Percentiles rank a stretch among this genome's conserved stretches.
Evolutionary conservation across 2,797 vertebrate genomes (phyloP).

Genomic region (Odontamblyopus rebecca): DNA sequence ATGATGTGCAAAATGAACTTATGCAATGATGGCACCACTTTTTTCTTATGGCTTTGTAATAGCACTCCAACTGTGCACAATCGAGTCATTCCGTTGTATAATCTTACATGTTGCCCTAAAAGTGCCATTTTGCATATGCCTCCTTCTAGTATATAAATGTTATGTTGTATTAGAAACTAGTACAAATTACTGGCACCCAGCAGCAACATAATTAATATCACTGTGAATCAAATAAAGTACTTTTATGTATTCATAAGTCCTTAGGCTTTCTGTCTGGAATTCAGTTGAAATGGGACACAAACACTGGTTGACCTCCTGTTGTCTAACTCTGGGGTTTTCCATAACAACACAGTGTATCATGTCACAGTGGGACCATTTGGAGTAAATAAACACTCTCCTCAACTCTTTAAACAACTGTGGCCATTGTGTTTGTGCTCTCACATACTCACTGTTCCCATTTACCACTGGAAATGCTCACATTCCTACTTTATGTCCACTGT

Average conservation of each 20-base stretch:
- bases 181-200: neutral
- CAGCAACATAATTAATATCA: neutral
- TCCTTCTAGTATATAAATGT: neutral
- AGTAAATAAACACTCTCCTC: constrained; percentile 17
- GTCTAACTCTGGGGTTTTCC: constrained; percentile 5
- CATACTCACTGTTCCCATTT: neutral
- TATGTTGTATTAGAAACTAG: neutral
- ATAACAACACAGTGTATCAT: constrained; percentile 14
- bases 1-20: too few relatives aligned
- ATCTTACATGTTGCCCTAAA: too few relatives aligned
- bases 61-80: too few relatives aligned
- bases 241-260: neutral
- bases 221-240: neutral
- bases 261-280: constrained; percentile 4
- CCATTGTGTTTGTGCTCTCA: constrained; percentile 1
- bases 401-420: constrained; percentile 10
- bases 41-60: too few relatives aligned
- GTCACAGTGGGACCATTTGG: constrained; percentile 7
- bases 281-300: constrained; percentile 12
- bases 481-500: neutral
- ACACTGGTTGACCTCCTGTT: constrained; percentile 10
- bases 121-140: neutral
- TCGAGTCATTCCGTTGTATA: too few relatives aligned
- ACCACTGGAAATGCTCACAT: neutral
- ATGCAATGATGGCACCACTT: too few relatives aligned